phyloP scores from a whole-genome alignment of 1,140 invertebrate species.

The Heliconius himera region DNA sequence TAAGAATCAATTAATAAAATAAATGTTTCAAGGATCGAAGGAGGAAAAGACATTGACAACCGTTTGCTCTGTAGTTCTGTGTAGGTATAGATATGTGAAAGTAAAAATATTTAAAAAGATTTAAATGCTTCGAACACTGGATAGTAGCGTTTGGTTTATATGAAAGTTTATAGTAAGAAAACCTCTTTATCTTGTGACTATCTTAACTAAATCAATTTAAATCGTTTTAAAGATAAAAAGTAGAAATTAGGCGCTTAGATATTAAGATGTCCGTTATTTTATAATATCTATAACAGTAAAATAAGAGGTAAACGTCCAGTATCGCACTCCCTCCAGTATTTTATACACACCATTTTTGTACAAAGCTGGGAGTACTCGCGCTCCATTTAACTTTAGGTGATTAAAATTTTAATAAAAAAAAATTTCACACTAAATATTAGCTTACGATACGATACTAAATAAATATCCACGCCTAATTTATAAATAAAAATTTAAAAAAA shows the following conservation, averaged over 20 bases:
- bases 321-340: conserved; percentile 81
- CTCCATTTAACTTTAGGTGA: conserved; percentile 33
- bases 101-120: too few relatives aligned
- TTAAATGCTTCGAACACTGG: not conserved
- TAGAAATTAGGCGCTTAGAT: conserved; percentile 13
- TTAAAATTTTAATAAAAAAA: conserved; percentile 24
- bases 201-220: conserved; percentile 1
- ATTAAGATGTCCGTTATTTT: conserved; percentile 29
- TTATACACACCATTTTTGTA: conserved; percentile 75
- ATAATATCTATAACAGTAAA: conserved; percentile 28
- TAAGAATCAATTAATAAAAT: too few relatives aligned
- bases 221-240: conserved; percentile 6
- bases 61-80: too few relatives aligned
- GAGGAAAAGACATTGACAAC: too few relatives aligned
- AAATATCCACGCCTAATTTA: not conserved
- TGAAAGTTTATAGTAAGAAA: not conserved
- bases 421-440: not conserved
- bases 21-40: too few relatives aligned
- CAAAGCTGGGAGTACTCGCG: conserved; percentile 54
- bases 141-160: not conserved
- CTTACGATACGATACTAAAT: not conserved
- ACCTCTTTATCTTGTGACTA: conserved; percentile 3
- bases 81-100: not conserved
- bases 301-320: conserved; percentile 76
- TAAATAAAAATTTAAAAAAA: not conserved